These are phyloP conservation scores for Acholoe squamosa DNA, from an alignment of 2,888 invertebrate species.

Conservation along the genomic window DNA sequence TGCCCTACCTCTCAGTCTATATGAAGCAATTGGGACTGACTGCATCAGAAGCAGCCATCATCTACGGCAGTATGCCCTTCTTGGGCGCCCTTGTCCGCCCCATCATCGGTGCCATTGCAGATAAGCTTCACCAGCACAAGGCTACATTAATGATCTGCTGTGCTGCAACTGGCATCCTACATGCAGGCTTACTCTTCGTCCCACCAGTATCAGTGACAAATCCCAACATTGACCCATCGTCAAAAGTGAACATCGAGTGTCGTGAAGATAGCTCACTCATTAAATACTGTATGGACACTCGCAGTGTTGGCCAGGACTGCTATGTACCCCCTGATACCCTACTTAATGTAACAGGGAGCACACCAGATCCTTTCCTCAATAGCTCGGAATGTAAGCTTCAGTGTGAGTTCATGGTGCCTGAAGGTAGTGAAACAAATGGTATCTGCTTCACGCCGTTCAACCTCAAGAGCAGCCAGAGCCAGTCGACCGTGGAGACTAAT, in stretches of 20 bases:
- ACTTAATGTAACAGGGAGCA: constrained; percentile 31
- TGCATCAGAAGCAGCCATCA: constrained; percentile 89
- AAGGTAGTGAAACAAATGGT: not conserved
- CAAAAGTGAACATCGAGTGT: constrained; percentile 40
- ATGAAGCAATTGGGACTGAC: constrained; percentile 90
- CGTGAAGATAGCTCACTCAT: not conserved
- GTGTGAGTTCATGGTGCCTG: constrained; percentile 54
- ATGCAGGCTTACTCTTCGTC: constrained; percentile 88
- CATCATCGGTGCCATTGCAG: constrained; percentile 90
- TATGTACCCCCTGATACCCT: constrained; percentile 32
- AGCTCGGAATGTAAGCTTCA: constrained; percentile 51
- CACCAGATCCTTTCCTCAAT: constrained; percentile 51
- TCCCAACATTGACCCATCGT: not conserved
- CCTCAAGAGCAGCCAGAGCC: not conserved
- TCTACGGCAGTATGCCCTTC: constrained; percentile 91
- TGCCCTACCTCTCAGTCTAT: constrained; percentile 91
- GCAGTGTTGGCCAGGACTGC: constrained; percentile 15
- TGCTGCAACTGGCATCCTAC: constrained; percentile 90
- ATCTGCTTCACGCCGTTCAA: constrained; percentile 48
- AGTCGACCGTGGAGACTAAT: not conserved
- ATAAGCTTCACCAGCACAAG: constrained; percentile 91
- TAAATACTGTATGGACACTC: constrained; percentile 54
- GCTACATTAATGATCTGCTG: constrained; percentile 91
- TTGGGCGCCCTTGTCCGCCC: constrained; percentile 91
- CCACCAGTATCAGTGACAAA: constrained; percentile 73